phyloP scores from a whole-genome alignment of 2,888 invertebrate species.

The Argyresthia goedartella region DNA sequence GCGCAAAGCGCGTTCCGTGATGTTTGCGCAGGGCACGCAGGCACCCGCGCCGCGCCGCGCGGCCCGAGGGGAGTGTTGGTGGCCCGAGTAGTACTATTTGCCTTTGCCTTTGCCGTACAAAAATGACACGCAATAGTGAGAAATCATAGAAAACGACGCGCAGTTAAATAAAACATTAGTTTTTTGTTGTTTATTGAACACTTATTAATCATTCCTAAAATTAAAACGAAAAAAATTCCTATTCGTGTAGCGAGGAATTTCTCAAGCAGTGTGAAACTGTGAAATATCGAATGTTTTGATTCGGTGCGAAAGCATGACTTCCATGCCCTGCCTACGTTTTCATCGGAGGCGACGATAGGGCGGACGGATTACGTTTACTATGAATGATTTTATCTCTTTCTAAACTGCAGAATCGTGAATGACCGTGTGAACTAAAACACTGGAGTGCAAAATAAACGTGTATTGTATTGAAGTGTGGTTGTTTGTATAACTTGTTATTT shows the following conservation, averaged over 20 bases:
- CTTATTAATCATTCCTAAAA: constrained; percentile 15
- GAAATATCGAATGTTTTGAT: constrained; percentile 58
- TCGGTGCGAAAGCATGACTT: constrained; percentile 60
- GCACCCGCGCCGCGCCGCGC: neutral
- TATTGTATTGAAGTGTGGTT: constrained; percentile 57
- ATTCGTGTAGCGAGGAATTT: constrained; percentile 24
- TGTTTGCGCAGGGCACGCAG: constrained; percentile 5
- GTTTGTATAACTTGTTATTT: constrained; percentile 60
- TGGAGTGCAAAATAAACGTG: constrained; percentile 51
- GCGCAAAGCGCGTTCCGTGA: neutral
- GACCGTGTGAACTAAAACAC: constrained; percentile 56
- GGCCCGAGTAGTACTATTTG: constrained; percentile 29
- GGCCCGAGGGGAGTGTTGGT: neutral
- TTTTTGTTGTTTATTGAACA: constrained; percentile 21
- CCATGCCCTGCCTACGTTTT: constrained; percentile 59
- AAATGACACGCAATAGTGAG: constrained; percentile 67
- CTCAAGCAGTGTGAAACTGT: constrained; percentile 28
- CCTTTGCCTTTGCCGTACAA: constrained; percentile 38
- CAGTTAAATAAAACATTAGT: constrained; percentile 28
- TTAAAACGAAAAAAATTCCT: neutral
- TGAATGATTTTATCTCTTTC: constrained; percentile 72
- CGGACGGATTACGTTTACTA: constrained; percentile 68
- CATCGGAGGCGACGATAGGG: constrained; percentile 47
- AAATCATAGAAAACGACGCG: constrained; percentile 62
- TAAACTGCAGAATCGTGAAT: constrained; percentile 67